These are phyloP conservation scores for Schizopygopsis malacanthus DNA, from an alignment of 2,797 vertebrate genomes.

Conservation along the genomic window DNA sequence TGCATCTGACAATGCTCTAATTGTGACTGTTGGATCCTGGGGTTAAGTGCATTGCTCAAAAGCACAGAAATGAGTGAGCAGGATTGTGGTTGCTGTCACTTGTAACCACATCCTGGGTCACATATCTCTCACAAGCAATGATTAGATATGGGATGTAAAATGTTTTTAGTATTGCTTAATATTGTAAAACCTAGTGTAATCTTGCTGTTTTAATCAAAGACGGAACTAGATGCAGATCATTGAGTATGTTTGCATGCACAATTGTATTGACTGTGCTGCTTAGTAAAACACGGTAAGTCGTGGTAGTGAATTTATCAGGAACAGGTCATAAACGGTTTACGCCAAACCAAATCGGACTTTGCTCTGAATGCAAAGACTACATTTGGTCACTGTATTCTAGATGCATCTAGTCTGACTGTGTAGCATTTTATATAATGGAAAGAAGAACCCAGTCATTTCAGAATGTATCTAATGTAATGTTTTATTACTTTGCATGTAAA, in stretches of 20 bases:
- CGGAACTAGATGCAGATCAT: not conserved
- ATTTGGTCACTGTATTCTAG: not conserved
- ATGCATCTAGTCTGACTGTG: not conserved
- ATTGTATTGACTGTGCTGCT: not conserved
- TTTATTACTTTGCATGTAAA: not conserved
- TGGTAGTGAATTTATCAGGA: not conserved
- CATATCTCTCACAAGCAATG: not conserved
- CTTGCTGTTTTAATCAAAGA: not conserved
- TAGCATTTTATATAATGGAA: not conserved
- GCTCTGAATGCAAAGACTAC: not conserved
- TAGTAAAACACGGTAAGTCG: not conserved
- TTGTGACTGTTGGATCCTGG: not conserved
- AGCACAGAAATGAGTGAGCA: not conserved
- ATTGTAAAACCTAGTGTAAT: not conserved
- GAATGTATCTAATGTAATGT: not conserved
- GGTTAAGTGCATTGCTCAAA: conserved; percentile 2
- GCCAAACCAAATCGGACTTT: not conserved
- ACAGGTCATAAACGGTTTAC: not conserved
- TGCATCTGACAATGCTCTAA: conserved; percentile 29
- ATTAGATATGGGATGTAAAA: not conserved
- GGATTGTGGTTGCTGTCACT: not conserved
- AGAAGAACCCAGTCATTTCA: not conserved
- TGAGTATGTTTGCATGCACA: not conserved
- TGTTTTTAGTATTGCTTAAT: conserved; percentile 4
- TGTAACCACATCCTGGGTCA: not conserved